Conservation (phyloP, 2,113 vertebrate genomes). For the Alligator mississippiensis region DNA sequence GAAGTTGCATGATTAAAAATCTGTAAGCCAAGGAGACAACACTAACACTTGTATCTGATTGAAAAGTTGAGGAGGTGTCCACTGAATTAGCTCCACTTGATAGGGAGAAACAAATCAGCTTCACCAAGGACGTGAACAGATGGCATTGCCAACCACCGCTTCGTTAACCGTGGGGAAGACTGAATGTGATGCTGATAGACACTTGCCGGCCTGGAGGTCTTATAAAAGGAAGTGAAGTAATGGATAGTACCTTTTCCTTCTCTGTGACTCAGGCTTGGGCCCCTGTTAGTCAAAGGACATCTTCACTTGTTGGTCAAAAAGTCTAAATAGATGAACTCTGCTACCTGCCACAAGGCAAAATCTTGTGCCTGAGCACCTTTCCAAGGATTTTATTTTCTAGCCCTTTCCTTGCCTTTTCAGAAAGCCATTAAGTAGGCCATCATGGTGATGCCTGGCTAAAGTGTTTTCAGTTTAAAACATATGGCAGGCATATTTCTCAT, state of each 20-base stretch:
- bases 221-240: background rate
- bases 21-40: background rate
- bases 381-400: background rate
- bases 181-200: background rate
- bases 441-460: background rate
- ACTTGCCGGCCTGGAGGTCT: background rate
- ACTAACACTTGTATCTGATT: background rate
- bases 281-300: background rate
- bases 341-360: background rate
- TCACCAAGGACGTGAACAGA: background rate
- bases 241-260: background rate
- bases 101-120: background rate
- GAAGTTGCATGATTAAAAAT: constrained; percentile 8
- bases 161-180: background rate
- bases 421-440: background rate
- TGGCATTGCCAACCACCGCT: background rate
- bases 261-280: background rate
- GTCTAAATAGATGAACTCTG: background rate
- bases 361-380: background rate
- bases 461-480: rapidly evolving
- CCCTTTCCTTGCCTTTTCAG: background rate
- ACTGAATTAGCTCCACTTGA: background rate
- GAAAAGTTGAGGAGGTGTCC: background rate
- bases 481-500: background rate
- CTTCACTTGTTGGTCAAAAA: background rate